phyloP scores from a whole-genome alignment of 2,888 invertebrate species.

The Linnaemya tessellans region DNA sequence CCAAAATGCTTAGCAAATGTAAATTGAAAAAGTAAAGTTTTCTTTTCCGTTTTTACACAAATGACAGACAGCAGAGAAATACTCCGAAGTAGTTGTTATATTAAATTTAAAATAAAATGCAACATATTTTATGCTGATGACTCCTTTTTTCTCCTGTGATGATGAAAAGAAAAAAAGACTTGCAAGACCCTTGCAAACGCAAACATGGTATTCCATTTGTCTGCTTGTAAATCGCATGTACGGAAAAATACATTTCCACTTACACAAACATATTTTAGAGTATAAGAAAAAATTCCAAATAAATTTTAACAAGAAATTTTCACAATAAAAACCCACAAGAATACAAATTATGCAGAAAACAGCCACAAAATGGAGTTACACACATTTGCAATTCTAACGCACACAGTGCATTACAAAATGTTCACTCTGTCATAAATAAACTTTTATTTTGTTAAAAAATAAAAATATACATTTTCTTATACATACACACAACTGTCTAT shows the following conservation, averaged over 20 bases:
- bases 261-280: slow-evolving; percentile 46
- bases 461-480: slow-evolving; percentile 1
- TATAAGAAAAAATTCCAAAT: slow-evolving; percentile 60
- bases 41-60: slow-evolving; percentile 11
- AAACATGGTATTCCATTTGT: slow-evolving; percentile 39
- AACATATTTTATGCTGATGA: slow-evolving; percentile 55
- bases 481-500: neutral
- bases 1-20: slow-evolving; percentile 19
- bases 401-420: slow-evolving; percentile 34
- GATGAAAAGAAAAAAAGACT: slow-evolving; percentile 2
- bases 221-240: slow-evolving; percentile 44
- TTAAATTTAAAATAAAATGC: slow-evolving; percentile 55
- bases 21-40: slow-evolving; percentile 49
- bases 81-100: neutral
- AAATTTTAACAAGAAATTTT: slow-evolving; percentile 72
- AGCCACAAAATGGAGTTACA: slow-evolving; percentile 75
- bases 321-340: slow-evolving; percentile 79
- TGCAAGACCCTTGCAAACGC: slow-evolving; percentile 34
- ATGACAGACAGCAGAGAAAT: slow-evolving; percentile 36
- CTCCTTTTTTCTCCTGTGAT: slow-evolving; percentile 7
- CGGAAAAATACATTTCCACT: neutral
- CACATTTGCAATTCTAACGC: slow-evolving; percentile 38
- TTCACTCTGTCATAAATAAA: slow-evolving; percentile 50
- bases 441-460: slow-evolving; percentile 38
- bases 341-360: slow-evolving; percentile 78